A percentile compares a stretch with the other conserved stretches of the same genome.
These are phyloP conservation scores for Pardalotus punctatus DNA, from an alignment of 2,113 vertebrate species.

Conservation along the genomic window DNA sequence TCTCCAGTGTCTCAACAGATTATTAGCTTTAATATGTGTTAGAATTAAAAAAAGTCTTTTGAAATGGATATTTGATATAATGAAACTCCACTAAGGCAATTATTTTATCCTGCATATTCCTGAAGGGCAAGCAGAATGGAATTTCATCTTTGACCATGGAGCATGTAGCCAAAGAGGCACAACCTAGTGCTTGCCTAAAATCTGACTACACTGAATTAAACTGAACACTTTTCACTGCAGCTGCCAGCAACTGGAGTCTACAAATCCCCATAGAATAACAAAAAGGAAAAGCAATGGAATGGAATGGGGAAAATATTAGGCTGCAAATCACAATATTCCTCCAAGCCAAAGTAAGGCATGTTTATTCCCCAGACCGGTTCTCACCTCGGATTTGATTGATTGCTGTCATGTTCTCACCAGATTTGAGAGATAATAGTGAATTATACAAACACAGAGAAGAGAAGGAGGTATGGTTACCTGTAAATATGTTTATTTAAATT, in stretches of 20 bases:
- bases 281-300: not conserved
- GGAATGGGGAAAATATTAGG: not conserved
- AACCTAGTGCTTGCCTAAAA: not conserved
- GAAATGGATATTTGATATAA: not conserved
- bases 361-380: not conserved
- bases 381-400: not conserved
- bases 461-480: not conserved
- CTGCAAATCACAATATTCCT: not conserved
- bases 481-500: not conserved
- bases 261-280: not conserved
- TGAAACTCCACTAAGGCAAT: not conserved
- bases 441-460: not conserved
- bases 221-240: not conserved
- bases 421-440: not conserved
- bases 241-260: not conserved
- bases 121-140: not conserved
- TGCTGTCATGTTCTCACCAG: not conserved
- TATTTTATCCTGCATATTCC: not conserved
- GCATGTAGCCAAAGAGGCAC: not conserved
- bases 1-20: not conserved
- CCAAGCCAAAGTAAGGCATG: not conserved
- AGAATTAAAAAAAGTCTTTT: not conserved
- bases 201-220: not conserved
- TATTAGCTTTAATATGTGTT: not conserved
- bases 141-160: not conserved